Base-by-base conservation (phyloP, 2,888 invertebrate genomes). In the Lasioglossum lativentre region DNA sequence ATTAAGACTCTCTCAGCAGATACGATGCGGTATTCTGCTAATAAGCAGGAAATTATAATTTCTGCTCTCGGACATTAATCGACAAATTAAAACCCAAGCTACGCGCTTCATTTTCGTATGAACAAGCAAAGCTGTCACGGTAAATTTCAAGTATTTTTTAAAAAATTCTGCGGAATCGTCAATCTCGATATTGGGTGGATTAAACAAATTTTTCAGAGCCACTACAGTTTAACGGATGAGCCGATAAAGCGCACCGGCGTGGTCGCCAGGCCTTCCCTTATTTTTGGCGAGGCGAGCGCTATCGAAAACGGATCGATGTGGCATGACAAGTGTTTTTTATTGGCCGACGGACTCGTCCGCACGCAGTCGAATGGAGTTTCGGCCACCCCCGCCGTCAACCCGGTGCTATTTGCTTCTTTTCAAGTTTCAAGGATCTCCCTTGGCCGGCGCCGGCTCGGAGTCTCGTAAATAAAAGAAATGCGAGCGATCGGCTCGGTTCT, bases 391-490 rank as follows among this genome's bases (percentile, higher is more conserved):
- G 23, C 16, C 16, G 23, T 0, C 23, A 4, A 4, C 2, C 10
- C 2, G 23, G 40, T 8, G 80, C 84, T 89, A 78, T 87, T 85
- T 82, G 47, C 77, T 59, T 75, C 74, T 74, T 71, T 78, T 78
- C 84, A 66, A 71, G 42, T 85, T 85, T 83, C 78, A 14, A 84
- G 83, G 83, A 83, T 38, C 63, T 78, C 30, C 34, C 19, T 52
- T n/a, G 16, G 3, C 52, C 56, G 4, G 27, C 72, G 75, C 19
- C 2, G 27, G 63, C 72, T 14, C 34, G 45, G 2, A 19, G 59
- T 56, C 40, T 82, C 86, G 86, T 83, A 86, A 83, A 87, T 87
- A 80, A 89, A 82, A 86, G 83, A 77, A 76, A 85, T 47, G 63
- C 70, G 68, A 78, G 78, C 74, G 84, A 76, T 59, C 79, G 80